Conservation (phyloP, 35 echinoderm and acorn worm genomes). For the Apostichopus californicus region DNA sequence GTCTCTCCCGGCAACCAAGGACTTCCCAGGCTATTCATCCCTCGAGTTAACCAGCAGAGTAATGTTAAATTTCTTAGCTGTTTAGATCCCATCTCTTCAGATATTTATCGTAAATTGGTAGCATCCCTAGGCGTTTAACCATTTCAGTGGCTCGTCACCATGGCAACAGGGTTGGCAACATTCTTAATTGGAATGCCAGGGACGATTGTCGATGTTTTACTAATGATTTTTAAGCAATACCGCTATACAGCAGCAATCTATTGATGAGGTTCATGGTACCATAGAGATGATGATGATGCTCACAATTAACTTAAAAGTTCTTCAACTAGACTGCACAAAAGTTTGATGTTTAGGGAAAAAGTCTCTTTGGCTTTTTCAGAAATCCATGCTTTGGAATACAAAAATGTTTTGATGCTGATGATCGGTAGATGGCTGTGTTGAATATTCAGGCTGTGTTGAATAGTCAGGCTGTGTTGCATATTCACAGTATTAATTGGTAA, state of each 20-base stretch:
- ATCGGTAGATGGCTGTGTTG: too few species aligned
- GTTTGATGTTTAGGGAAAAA: too few species aligned
- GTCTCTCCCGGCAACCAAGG: neutral
- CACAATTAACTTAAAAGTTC: too few species aligned
- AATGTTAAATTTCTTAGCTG: neutral
- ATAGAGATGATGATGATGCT: neutral
- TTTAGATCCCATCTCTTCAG: neutral
- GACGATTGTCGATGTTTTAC: slow-evolving; percentile 20
- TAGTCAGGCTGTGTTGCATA: too few species aligned
- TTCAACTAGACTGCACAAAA: too few species aligned
- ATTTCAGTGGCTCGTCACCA: slow-evolving; percentile 23
- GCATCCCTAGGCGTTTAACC: neutral
- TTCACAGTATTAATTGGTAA: too few species aligned
- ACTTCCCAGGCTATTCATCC: neutral
- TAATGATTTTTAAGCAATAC: neutral
- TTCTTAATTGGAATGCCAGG: slow-evolving; percentile 41
- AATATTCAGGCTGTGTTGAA: too few species aligned
- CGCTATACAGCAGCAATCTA: neutral
- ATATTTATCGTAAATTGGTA: neutral
- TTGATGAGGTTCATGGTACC: neutral
- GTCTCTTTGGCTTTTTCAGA: too few species aligned
- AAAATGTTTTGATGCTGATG: too few species aligned
- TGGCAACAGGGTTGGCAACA: slow-evolving; percentile 17
- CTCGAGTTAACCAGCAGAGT: neutral
- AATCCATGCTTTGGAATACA: too few species aligned